Evolutionary conservation across 2,797 vertebrate species (phyloP).

Genomic region (Neomorphus geoffroyi): DNA sequence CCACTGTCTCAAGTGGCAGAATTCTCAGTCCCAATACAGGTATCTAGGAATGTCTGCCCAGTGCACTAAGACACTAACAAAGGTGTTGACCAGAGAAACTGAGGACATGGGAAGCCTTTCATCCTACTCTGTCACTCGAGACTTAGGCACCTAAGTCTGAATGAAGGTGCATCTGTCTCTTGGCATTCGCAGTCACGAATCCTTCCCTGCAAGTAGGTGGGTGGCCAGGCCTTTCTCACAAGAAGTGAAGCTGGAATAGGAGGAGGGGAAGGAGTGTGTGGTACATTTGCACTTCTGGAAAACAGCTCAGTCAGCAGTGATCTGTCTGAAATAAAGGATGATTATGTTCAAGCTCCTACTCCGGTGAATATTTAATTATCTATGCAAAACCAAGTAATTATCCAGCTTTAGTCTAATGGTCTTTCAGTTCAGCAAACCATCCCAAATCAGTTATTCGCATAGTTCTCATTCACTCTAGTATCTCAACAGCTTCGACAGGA

Average conservation of each 20-base stretch:
- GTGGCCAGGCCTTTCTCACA: conserved; percentile 3
- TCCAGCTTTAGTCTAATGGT: background rate
- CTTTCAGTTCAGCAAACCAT: background rate
- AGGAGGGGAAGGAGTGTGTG: background rate
- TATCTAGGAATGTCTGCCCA: background rate
- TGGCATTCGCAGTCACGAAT: background rate
- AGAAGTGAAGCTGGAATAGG: conserved; percentile 22
- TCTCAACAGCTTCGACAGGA: background rate
- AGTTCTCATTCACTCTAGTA: background rate
- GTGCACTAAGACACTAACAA: background rate
- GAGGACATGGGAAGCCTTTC: background rate
- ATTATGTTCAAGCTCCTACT: background rate
- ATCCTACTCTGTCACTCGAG: background rate
- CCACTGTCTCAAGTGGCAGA: rapidly evolving
- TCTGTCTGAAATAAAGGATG: conserved; percentile 1
- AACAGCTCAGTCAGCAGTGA: conserved; percentile 14
- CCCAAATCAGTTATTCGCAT: background rate
- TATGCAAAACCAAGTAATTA: conserved; percentile 46
- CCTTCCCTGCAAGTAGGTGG: background rate
- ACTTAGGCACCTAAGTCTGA: background rate
- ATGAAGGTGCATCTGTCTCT: background rate
- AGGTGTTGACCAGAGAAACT: background rate
- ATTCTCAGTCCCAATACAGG: rapidly evolving
- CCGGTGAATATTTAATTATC: conserved; percentile 31
- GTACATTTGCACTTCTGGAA: background rate